Percentiles rank a stretch among this genome's conserved stretches.
phyloP scores from a whole-genome alignment of 2,113 vertebrate genomes.

The Gallinago undulata region DNA sequence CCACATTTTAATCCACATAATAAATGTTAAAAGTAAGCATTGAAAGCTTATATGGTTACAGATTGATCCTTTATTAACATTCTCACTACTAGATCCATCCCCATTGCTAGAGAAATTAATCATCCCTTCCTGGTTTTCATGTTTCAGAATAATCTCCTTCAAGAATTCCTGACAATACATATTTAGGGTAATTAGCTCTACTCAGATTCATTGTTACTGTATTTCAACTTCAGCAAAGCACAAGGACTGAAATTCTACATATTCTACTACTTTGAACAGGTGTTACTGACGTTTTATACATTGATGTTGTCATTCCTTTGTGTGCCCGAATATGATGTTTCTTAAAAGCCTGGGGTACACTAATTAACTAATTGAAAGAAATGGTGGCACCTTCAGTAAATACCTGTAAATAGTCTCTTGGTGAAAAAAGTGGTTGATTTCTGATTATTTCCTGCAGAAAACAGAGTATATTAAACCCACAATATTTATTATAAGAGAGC shows the following conservation, averaged over 20 bases:
- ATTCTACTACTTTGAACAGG: not conserved
- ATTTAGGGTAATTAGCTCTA: not conserved
- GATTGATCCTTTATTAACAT: slow-evolving; percentile 37
- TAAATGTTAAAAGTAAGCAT: slow-evolving; percentile 19
- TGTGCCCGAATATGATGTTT: not conserved
- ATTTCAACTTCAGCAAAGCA: slow-evolving; percentile 2
- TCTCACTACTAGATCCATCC: not conserved
- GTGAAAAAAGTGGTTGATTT: not conserved
- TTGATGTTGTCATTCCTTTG: not conserved
- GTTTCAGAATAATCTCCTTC: slow-evolving; percentile 12
- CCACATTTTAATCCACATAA: slow-evolving; percentile 33
- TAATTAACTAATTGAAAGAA: not conserved
- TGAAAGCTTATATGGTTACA: slow-evolving; percentile 11
- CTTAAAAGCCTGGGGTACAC: not conserved
- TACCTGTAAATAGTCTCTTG: not conserved
- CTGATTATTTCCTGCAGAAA: not conserved
- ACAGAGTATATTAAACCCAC: not conserved
- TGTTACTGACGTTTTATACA: not conserved
- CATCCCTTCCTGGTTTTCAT: not conserved
- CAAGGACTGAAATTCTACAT: not conserved
- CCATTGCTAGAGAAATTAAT: not conserved
- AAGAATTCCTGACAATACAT: not conserved
- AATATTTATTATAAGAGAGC: not conserved
- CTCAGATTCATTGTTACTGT: not conserved
- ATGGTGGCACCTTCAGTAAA: not conserved